Evolutionary conservation across 2,797 vertebrate genomes (phyloP), one percentile per base, ranked within the genome.

Genomic region (Sebastolobus altivelis): DNA sequence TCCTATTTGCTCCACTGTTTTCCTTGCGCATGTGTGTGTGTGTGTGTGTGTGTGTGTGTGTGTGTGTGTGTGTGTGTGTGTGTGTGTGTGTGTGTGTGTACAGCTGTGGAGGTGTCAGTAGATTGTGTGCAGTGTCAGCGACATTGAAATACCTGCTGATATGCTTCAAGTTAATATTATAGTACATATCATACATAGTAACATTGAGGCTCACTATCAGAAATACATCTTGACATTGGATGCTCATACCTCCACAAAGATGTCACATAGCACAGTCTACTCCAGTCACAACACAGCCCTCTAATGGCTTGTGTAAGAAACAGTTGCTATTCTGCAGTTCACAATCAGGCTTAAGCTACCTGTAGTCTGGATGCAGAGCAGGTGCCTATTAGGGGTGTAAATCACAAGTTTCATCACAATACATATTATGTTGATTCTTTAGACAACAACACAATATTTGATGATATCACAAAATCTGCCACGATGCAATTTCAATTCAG

Each of bases 141-240:
- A 58, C 31, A 59, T 75, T 88, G 55, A 85, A 83, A 89, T 86
- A 38, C 33, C 66, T 79, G n/a, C 62, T 82, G 70, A 77, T 69
- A 58, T 72, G n/a, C 20, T 60, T 68, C 33, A 27, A 49, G 65
- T 68, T 75, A 62, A 81, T 76, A 74, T 52, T 31, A 29, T 18
- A 25, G n/a, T 8, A n/a, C 16, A 75, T 80, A n/a, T 18, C 37
- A 18, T 72, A 31, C 59, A 58, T 52, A 67, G 31, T 66, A 29
- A 49, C 40, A 70, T 54, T 72, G 63, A 82, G 49, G 38, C 33
- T 66, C 43, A 52, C n/a, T 46, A 20, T 75, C 56, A 80, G 65
- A 61, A 56, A 43, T 76, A 6, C 58, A 82, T 85, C 70, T 72
- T 80, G 31, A 70, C 67, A 78, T 74, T 65, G 29, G 25, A 38